Evolutionary conservation across 2,888 invertebrate species (phyloP).

Genomic region (Caenorhabditis sp.): DNA sequence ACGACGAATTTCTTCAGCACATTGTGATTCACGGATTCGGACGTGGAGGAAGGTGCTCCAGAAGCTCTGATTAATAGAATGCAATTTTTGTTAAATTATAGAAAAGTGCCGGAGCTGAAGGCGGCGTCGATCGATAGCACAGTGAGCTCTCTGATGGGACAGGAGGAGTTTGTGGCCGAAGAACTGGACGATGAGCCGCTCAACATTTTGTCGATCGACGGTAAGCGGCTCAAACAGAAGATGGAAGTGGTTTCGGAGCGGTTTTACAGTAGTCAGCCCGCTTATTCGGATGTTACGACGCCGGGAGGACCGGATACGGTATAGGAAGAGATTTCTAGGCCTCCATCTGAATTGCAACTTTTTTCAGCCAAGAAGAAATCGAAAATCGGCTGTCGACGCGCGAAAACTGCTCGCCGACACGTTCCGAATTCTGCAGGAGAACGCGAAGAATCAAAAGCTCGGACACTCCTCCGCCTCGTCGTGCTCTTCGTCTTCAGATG

Average conservation of each 20-base stretch:
- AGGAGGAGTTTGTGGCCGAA: not conserved
- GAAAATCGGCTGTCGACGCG: slow-evolving; percentile 34
- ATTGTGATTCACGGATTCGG: slow-evolving; percentile 29
- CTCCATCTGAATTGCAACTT: not conserved
- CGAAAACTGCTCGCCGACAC: slow-evolving; percentile 12
- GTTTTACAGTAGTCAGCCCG: not conserved
- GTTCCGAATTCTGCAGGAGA: slow-evolving; percentile 25
- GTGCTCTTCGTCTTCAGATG: slow-evolving; percentile 29
- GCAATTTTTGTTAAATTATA: not conserved
- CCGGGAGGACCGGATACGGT: slow-evolving; percentile 7
- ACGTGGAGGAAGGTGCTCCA: too few species aligned
- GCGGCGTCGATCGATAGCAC: not conserved
- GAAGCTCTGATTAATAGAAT: not conserved
- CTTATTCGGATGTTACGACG: slow-evolving; percentile 6
- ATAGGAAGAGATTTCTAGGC: not conserved
- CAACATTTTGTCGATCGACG: slow-evolving; percentile 17
- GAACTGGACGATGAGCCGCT: slow-evolving; percentile 18
- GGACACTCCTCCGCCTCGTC: too few species aligned
- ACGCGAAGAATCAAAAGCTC: too few species aligned
- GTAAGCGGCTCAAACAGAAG: slow-evolving; percentile 30
- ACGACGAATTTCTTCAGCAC: slow-evolving; percentile 13
- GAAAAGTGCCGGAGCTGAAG: not conserved
- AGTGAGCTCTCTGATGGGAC: slow-evolving; percentile 7
- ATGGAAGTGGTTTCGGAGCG: slow-evolving; percentile 6
- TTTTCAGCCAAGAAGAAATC: not conserved